Base-by-base conservation (phyloP, 2,113 vertebrate genomes). In the Halichoeres trimaculatus region DNA sequence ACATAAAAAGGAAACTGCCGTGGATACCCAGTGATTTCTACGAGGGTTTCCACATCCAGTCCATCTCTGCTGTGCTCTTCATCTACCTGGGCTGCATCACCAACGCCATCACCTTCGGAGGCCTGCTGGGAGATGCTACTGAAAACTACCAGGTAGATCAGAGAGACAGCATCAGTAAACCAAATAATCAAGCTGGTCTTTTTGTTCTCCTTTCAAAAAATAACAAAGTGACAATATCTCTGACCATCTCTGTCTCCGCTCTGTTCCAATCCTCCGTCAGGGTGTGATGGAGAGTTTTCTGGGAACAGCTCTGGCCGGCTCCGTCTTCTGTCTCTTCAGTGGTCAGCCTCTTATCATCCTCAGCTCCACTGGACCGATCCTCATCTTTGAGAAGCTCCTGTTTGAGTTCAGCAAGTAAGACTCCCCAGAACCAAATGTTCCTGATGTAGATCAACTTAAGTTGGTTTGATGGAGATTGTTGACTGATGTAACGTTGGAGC, bases 271-370 rank as follows among this genome's bases (percentile, higher is more conserved):
- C 38, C 35, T 20, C 55, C 36, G 23, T 36, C 89, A 99, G 98
- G 97, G 97, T 0, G 98, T 99, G 61, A 99, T 99, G 95, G 98
- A 99, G 93, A 99, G 97, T 71, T 99, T 99, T 76, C 93, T 99
- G 5, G 98, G 98, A 20, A 99, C 98, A 0, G 96, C 97, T 1
- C 93, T 99, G 88, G 94, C 98, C 0, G 98, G 98, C 6, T 90
- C 95, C 5, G 88, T 97, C 65, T 99, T 98, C 88, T 99, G 97
- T 80, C 83, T 98, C 80, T 96, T 99, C 5, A 87, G 95, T 0
- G 98, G 98, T 68, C 98, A 99, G 85, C 98, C 98, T 0, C 97
- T 99, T 90, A 99, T 99, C 92, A 99, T 99, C 87, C 96, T 99
- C 85, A 99, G 98, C 93, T 99, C 98, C 89, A 99, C 98, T 0